Conservation (phyloP, 2,113 vertebrate species). For the Chionomys nivalis region DNA sequence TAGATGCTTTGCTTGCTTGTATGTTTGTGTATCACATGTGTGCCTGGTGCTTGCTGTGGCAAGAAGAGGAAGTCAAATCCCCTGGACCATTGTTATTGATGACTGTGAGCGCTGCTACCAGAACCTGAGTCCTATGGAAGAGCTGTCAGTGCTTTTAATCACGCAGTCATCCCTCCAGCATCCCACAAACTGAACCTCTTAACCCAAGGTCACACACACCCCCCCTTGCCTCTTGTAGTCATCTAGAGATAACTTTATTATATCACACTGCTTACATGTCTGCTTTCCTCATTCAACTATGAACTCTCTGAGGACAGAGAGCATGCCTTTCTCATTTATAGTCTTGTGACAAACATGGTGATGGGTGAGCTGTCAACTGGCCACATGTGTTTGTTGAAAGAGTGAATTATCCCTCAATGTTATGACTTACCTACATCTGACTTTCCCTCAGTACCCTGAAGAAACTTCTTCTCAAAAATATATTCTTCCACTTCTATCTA, state of each 20-base stretch:
- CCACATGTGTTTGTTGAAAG: slow-evolving; percentile 45
- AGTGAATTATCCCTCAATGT: not conserved
- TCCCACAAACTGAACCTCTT: not conserved
- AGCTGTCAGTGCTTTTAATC: not conserved
- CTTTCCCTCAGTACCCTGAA: not conserved
- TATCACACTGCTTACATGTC: slow-evolving; percentile 18
- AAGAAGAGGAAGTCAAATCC: not conserved
- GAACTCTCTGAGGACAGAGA: slow-evolving; percentile 10
- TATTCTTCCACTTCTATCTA: not conserved
- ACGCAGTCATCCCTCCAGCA: not conserved
- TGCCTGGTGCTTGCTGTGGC: not conserved
- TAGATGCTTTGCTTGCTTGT: not conserved
- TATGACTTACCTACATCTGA: not conserved
- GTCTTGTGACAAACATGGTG: slow-evolving; percentile 3
- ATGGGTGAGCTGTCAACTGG: not conserved
- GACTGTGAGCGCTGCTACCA: no score
- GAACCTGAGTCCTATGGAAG: not conserved
- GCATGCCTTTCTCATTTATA: slow-evolving; percentile 30
- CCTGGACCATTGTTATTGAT: not conserved
- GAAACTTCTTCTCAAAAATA: slow-evolving; percentile 16
- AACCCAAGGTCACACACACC: not conserved
- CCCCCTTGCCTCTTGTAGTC: not conserved
- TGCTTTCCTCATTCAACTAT: slow-evolving; percentile 44
- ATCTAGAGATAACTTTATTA: slow-evolving; percentile 36
- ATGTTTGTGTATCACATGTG: not conserved